Base-by-base conservation (phyloP, 2,888 invertebrate genomes). In the Priocnemis perturbator region DNA sequence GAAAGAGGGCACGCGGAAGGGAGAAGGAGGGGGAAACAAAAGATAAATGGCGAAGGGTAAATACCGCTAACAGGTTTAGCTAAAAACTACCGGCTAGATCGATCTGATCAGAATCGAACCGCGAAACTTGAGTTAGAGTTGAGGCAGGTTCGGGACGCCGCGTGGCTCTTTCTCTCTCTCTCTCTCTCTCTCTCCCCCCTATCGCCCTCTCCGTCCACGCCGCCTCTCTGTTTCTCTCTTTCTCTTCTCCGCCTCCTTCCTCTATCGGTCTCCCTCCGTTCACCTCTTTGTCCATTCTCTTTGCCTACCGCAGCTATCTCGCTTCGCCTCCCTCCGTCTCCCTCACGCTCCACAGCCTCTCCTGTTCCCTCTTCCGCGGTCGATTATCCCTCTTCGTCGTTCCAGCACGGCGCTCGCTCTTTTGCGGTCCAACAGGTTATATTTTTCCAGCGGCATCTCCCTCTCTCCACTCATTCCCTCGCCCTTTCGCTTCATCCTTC, bases 341-440 rank as follows among this genome's bases (percentile, higher is more conserved):
- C 69, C 76, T 26, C 59, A 17, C 61, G 68, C 73, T 77, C 63
- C n/a, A 55, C n/a, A n/a, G n/a, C 59, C 73, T 56, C 44, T 55
- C 63, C 65, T 74, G 9, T 53, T 67, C 63, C 21, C 50, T 45
- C 63, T 30, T 48, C 53, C 37, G 20, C 60, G 66, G 61, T 69
- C 70, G 53, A 60, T 73, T 50, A 26, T 69, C 61, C 57, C 66
- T 55, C 62, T 53, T 4, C 55, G 26, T 47, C 55, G 17, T 53
- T 44, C 59, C 11, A 52, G 69, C 72, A 50, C 76, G 74, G 66
- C 74, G 78, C 83, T 77, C 80, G 69, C 81, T 81, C 84, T 79
- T 83, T 84, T 76, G 83, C 82, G 84, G 85, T 87, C 87, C 88
- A 88, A 88, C 88, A 87, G 87, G 87, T 87, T 88, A 88, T 87